Evolutionary conservation across 2,113 vertebrate genomes (phyloP).

Genomic region (Myiagra hebetior): DNA sequence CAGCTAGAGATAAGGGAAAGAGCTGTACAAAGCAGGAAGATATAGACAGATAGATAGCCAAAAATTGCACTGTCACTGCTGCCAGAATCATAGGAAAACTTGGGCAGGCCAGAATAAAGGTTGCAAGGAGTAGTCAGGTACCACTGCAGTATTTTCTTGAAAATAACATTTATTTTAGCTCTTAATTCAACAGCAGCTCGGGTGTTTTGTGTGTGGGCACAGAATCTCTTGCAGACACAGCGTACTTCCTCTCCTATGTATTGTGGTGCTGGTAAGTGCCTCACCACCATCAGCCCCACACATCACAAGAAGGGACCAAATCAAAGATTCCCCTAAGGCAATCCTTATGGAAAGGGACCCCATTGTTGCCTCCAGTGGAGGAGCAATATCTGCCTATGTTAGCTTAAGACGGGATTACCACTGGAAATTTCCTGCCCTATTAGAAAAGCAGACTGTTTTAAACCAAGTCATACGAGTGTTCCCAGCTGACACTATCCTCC

Average conservation of each 20-base stretch:
- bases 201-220: not conserved
- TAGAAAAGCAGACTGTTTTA: not conserved
- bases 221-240: not conserved
- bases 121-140: not conserved
- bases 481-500: not conserved
- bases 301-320: not conserved
- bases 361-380: not conserved
- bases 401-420: not conserved
- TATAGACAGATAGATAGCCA: not conserved
- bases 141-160: not conserved
- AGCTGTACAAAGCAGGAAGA: not conserved
- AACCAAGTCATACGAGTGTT: not conserved
- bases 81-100: not conserved
- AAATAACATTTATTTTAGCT: not conserved
- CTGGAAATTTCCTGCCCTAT: not conserved
- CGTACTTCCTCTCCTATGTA: rapidly evolving
- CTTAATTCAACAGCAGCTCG: not conserved
- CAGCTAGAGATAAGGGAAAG: not conserved
- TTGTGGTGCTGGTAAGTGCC: not conserved
- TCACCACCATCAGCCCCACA: not conserved
- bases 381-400: not conserved
- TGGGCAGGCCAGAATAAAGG: not conserved
- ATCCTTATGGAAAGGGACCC: not conserved
- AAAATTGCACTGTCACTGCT: not conserved
- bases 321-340: not conserved